phyloP scores from a whole-genome alignment of 2,797 vertebrate species.

The Pipistrellus kuhlii region DNA sequence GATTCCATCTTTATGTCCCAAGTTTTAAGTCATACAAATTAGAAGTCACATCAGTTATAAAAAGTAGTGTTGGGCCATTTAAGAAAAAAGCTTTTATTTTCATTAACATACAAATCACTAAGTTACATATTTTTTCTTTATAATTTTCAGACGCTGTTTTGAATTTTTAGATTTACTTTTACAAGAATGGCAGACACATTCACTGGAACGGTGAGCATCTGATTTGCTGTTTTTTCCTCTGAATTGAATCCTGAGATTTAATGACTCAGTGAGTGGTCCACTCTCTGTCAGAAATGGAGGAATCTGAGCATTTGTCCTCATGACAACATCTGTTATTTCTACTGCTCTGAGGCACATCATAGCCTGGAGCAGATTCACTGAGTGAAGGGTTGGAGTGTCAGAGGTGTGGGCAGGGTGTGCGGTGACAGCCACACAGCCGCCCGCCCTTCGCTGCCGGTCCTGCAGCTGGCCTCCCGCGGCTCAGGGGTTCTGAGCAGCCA shows the following conservation, averaged over 20 bases:
- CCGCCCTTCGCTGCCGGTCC: too few relatives aligned
- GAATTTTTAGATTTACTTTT: slow-evolving; percentile 98
- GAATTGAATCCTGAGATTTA: neutral
- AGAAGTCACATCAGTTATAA: slow-evolving; percentile 2
- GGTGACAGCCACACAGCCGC: neutral
- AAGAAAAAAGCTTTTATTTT: slow-evolving; percentile 59
- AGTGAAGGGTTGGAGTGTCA: neutral
- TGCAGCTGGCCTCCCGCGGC: neutral
- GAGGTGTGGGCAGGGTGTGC: neutral
- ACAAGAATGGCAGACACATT: slow-evolving; percentile 97
- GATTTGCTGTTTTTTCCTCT: neutral
- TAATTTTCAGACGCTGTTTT: slow-evolving; percentile 93
- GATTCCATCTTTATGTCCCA: neutral
- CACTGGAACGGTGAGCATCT: slow-evolving; percentile 93
- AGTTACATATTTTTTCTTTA: slow-evolving; percentile 43
- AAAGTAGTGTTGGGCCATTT: neutral
- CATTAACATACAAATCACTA: neutral
- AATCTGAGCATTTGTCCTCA: neutral
- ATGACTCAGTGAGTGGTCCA: neutral
- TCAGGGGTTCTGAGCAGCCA: neutral
- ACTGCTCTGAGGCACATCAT: neutral
- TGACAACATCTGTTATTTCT: neutral
- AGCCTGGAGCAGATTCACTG: neutral
- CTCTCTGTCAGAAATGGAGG: neutral
- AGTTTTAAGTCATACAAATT: slow-evolving; percentile 3